phyloP scores from a whole-genome alignment of 2,888 invertebrate genomes.

The Ferrisia virgata region DNA sequence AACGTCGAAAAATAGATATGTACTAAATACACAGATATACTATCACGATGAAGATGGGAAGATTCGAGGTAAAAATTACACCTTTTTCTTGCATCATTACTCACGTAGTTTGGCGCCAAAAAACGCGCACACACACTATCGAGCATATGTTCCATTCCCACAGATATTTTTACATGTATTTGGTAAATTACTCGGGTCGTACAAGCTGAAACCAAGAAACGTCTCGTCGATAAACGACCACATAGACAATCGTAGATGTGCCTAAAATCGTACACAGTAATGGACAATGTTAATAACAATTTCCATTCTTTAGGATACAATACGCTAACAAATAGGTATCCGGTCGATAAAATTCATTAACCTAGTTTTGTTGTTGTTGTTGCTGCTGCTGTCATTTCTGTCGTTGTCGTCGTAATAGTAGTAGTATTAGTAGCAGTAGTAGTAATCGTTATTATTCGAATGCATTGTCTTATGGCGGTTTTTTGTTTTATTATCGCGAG shows the following conservation, averaged over 20 bases:
- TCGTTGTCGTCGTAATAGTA: no score
- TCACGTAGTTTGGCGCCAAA: neutral
- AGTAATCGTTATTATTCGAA: neutral
- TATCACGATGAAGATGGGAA: neutral
- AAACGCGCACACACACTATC: neutral
- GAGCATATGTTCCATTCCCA: neutral
- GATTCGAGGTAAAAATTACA: neutral
- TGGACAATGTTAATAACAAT: conserved; percentile 30
- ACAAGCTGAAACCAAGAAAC: neutral
- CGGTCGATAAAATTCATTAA: conserved; percentile 33
- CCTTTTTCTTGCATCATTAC: neutral
- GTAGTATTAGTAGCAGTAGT: no score
- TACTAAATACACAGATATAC: no score
- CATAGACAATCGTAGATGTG: neutral
- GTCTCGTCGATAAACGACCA: neutral
- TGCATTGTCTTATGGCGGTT: neutral
- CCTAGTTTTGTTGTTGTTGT: neutral
- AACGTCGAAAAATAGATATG: no score
- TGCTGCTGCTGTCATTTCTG: neutral
- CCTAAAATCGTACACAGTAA: neutral
- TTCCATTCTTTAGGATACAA: conserved; percentile 9
- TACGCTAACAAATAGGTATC: neutral
- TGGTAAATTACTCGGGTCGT: neutral
- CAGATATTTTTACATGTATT: neutral
- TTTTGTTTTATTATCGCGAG: neutral